phyloP scores from a whole-genome alignment of 2,888 invertebrate species.

The Orchestes rusci region DNA sequence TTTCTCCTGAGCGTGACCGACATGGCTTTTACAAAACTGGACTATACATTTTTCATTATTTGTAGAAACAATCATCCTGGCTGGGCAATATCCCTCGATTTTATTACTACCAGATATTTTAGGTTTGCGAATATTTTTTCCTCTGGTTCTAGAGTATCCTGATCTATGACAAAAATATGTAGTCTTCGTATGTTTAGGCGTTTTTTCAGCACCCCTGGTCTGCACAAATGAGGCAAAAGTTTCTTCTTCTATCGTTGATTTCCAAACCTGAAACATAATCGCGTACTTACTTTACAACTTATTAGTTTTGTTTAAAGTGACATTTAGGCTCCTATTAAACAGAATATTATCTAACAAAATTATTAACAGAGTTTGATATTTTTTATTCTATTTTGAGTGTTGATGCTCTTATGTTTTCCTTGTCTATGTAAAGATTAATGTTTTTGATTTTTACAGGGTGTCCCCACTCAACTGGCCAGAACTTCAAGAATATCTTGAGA shows the following conservation, averaged over 20 bases:
- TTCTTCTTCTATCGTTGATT: not conserved
- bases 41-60: not conserved
- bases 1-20: not conserved
- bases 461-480: too few species aligned
- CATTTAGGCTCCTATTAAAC: too few species aligned
- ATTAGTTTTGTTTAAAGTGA: too few species aligned
- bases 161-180: constrained; percentile 1
- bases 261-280: not conserved
- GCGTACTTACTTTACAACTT: too few species aligned
- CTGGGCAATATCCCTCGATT: constrained; percentile 4
- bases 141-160: too few species aligned
- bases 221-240: constrained; percentile 3
- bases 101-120: not conserved
- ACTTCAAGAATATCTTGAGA: too few species aligned
- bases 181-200: not conserved
- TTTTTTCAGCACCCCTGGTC: not conserved
- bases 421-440: too few species aligned
- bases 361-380: too few species aligned
- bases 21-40: not conserved
- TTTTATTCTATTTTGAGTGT: too few species aligned
- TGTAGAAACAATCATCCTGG: not conserved
- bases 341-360: too few species aligned
- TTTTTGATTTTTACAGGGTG: too few species aligned
- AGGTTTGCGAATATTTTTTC: not conserved
- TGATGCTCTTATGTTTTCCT: too few species aligned